phyloP scores from a whole-genome alignment of 2,888 invertebrate species.

The Torymus texanus region DNA sequence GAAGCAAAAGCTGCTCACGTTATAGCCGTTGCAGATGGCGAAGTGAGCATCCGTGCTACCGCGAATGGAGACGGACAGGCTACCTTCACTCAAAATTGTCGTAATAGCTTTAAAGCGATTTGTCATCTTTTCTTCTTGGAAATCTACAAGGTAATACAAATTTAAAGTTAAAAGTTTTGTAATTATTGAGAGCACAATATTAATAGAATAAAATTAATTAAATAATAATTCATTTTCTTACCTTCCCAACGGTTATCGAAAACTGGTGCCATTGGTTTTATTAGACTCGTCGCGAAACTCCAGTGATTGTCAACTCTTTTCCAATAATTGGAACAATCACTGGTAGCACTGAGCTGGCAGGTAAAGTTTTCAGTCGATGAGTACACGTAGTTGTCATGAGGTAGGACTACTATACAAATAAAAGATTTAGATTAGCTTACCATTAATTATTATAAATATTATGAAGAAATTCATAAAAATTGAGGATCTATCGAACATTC shows the following conservation, averaged over 20 bases:
- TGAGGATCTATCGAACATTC: too few relatives aligned
- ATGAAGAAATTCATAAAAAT: too few relatives aligned
- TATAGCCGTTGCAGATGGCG: constrained; percentile 62
- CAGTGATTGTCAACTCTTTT: constrained; percentile 51
- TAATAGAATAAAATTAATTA: too few relatives aligned
- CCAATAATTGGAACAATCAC: constrained; percentile 41
- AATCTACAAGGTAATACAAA: constrained; percentile 19
- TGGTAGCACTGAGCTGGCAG: constrained; percentile 36
- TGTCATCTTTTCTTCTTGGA: constrained; percentile 6
- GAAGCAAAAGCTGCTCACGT: constrained; percentile 63
- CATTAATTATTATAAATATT: too few relatives aligned
- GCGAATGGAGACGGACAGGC: constrained; percentile 61
- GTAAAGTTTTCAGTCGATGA: constrained; percentile 28
- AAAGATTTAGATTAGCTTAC: too few relatives aligned
- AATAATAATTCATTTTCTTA: constrained; percentile 43
- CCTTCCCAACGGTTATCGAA: constrained; percentile 68
- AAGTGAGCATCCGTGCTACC: constrained; percentile 62
- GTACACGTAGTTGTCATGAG: constrained; percentile 16
- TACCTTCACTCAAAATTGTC: background rate
- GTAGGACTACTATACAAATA: constrained; percentile 3
- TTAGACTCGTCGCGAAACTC: constrained; percentile 55
- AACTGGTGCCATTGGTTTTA: constrained; percentile 61
- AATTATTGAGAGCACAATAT: too few relatives aligned
- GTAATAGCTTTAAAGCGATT: background rate
- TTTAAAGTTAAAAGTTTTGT: too few relatives aligned